Base-by-base conservation (phyloP, 2,797 vertebrate genomes). In the Mormyrops attenuatus region DNA sequence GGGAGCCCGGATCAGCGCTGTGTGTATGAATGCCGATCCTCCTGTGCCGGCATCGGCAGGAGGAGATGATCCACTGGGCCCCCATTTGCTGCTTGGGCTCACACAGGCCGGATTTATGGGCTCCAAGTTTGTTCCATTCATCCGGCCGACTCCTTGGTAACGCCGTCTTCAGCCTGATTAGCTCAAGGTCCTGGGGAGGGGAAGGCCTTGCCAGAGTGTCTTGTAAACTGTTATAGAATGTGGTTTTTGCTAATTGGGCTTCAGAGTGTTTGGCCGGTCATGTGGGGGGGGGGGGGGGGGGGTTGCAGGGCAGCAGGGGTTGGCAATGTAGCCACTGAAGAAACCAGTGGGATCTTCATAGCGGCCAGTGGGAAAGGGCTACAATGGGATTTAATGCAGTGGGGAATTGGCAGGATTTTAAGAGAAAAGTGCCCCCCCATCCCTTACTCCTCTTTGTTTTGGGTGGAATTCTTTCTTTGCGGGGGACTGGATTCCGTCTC, bases 391-490 rank as follows among this genome's bases (percentile, higher is more conserved):
- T 82, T 87, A 88, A 73, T 41, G 53, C 80, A 38, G 47, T 86
- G 89, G 91, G 89, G 77, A 89, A 90, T 55, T 63, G 84, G 88
- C 57, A 57, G 90, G 91, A 90, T 90, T 93, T 93, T 60, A 17
- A 38, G 50, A 55, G 50, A 55, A 50, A 26, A 38, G 26, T 30
- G 17, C 26, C 52, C 53, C 53, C 53, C 66, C 30, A 73, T 73
- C 30, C 30, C 66, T 73, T 38, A 87, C 47, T n/a, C 73, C 52
- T 85, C 89, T 94, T 95, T 95, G 94, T 95, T 92, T 92, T 90
- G 57, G 60, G 87, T 30, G 60, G 89, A 89, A 88, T 92, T 92
- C 91, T 90, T 89, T 89, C 89, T 86, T 53, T 41, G 50, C 66
- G 88, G 82, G 49, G 92, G 90, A 94, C 92, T 91, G 90, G 88